Conservation (phyloP, 2,888 invertebrate species). For the Nemurella pictetii region DNA sequence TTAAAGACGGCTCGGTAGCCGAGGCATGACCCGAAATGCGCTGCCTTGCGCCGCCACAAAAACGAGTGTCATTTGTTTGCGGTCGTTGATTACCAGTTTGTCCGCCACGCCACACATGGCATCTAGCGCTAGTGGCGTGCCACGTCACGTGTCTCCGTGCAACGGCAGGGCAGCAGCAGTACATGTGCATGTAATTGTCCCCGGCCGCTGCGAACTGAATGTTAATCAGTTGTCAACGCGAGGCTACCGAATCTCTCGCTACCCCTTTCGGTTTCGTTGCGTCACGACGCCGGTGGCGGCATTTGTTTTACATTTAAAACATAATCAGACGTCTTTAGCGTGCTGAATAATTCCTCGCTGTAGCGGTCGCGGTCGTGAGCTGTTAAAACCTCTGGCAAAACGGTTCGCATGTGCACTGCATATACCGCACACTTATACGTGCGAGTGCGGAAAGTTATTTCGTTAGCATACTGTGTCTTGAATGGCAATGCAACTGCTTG, state of each 20-base stretch:
- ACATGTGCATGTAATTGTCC: not conserved
- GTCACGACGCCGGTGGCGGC: not conserved
- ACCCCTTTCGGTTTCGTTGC: not conserved
- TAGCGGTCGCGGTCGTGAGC: not conserved
- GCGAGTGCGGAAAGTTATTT: not conserved
- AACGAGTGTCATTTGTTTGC: not conserved
- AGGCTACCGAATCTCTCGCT: not conserved
- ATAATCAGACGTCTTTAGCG: not conserved
- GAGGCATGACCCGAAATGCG: not conserved
- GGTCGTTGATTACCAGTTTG: constrained; percentile 16
- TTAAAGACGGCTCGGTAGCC: constrained; percentile 7
- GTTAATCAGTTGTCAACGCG: constrained; percentile 9
- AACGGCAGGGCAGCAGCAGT: not conserved
- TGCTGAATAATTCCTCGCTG: not conserved
- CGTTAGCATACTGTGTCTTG: not conserved
- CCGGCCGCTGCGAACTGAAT: not conserved
- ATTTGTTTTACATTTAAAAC: not conserved
- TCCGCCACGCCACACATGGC: constrained; percentile 1
- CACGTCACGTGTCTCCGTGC: not conserved
- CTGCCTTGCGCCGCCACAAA: not conserved
- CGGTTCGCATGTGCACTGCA: not conserved
- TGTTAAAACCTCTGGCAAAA: too few species aligned
- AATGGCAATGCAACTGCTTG: not conserved
- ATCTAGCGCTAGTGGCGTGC: not conserved
- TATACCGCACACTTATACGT: not conserved